Evolutionary conservation across 1,140 invertebrate genomes (phyloP).

Genomic region (Drosophila insularis): DNA sequence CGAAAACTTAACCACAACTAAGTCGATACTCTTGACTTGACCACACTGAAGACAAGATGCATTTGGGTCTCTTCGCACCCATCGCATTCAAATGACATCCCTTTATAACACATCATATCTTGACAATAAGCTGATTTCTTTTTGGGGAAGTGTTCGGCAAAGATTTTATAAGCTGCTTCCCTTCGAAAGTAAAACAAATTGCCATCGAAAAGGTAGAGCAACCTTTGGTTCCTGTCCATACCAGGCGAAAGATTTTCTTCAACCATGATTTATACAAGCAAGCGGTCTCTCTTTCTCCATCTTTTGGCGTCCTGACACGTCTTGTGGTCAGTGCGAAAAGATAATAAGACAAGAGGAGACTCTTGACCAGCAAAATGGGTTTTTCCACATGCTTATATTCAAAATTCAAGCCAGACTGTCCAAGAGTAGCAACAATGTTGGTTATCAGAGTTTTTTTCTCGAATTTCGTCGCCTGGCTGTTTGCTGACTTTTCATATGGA

Average conservation of each 20-base stretch:
- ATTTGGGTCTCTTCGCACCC: neutral
- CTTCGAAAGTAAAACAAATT: slow-evolving; percentile 4
- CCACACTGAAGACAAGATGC: slow-evolving; percentile 56
- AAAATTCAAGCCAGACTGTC: slow-evolving; percentile 26
- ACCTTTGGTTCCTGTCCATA: slow-evolving; percentile 32
- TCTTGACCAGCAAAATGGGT: slow-evolving; percentile 15
- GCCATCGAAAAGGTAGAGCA: slow-evolving; percentile 27
- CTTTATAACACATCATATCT: slow-evolving; percentile 20
- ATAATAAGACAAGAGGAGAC: slow-evolving; percentile 60
- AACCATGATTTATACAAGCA: slow-evolving; percentile 60
- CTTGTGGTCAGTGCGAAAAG: slow-evolving; percentile 67
- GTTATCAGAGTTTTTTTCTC: slow-evolving; percentile 48
- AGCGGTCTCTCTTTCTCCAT: slow-evolving; percentile 7
- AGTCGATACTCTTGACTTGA: slow-evolving; percentile 30
- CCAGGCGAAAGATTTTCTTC: slow-evolving; percentile 41
- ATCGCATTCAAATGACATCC: neutral
- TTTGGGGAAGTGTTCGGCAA: slow-evolving; percentile 37
- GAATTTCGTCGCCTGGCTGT: slow-evolving; percentile 21
- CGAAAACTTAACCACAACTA: slow-evolving; percentile 23
- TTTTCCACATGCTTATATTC: slow-evolving; percentile 40
- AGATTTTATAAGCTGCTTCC: slow-evolving; percentile 67
- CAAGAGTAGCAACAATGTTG: too few relatives aligned
- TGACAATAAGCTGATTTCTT: slow-evolving; percentile 63
- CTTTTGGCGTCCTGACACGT: slow-evolving; percentile 61
- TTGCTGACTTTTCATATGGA: slow-evolving; percentile 71